Conservation (phyloP, 2,888 invertebrate genomes). For the Acrocyrtus sp. region DNA sequence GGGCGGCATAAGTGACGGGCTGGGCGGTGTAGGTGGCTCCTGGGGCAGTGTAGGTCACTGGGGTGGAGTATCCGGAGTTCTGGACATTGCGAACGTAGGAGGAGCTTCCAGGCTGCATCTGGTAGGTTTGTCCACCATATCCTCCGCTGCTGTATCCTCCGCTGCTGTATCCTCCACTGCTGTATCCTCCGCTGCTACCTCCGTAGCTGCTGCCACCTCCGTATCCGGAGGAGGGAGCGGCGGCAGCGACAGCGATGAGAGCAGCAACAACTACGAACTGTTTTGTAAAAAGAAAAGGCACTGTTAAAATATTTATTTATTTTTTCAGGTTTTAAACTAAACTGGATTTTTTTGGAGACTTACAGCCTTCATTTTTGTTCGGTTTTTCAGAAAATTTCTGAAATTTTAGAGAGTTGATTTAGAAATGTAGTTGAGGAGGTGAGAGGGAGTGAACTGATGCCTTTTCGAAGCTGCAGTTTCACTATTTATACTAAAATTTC, state of each 20-base stretch:
- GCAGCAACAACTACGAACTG: slow-evolving; percentile 25
- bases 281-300: background rate
- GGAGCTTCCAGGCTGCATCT: slow-evolving; percentile 8
- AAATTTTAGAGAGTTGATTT: background rate
- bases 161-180: too few relatives aligned
- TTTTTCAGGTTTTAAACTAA: too few relatives aligned
- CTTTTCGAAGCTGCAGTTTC: too few relatives aligned
- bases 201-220: slow-evolving; percentile 8
- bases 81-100: slow-evolving; percentile 15
- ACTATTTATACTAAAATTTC: too few relatives aligned
- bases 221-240: slow-evolving; percentile 10
- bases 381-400: too few relatives aligned
- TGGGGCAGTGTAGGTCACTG: slow-evolving; percentile 39
- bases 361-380: too few relatives aligned
- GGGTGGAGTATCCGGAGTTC: slow-evolving; percentile 1
- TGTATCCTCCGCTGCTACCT: background rate
- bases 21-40: slow-evolving; percentile 32
- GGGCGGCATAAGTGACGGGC: slow-evolving; percentile 10
- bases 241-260: slow-evolving; percentile 25
- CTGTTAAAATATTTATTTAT: background rate
- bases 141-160: too few relatives aligned
- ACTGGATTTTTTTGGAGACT: too few relatives aligned
- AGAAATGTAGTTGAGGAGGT: background rate
- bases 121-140: slow-evolving; percentile 15
- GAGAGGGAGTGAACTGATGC: too few relatives aligned